Conservation (phyloP, 2,797 vertebrate species). For the Thaleichthys pacificus region DNA sequence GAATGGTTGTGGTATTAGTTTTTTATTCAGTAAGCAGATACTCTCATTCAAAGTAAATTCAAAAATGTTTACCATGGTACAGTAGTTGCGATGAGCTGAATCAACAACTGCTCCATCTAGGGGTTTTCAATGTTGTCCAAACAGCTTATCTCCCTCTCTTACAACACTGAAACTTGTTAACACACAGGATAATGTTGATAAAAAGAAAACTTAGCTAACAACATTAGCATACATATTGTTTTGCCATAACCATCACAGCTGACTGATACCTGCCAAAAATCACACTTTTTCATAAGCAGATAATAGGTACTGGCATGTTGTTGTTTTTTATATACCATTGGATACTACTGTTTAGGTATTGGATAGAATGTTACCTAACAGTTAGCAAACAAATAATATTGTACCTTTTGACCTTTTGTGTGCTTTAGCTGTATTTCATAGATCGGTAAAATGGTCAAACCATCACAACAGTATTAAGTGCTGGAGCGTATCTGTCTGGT, state of each 20-base stretch:
- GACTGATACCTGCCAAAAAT: neutral
- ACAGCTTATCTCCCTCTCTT: constrained; percentile 30
- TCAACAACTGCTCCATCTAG: neutral
- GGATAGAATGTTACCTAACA: no score
- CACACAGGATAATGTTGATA: constrained; percentile 52
- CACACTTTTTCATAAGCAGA: neutral
- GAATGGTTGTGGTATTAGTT: neutral
- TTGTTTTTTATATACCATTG: no score
- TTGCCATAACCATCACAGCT: neutral
- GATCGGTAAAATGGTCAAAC: no score
- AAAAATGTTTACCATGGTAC: no score
- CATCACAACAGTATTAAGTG: no score
- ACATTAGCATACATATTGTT: constrained; percentile 9
- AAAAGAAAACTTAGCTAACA: constrained; percentile 44
- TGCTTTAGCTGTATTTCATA: no score
- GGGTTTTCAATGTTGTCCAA: constrained; percentile 2
- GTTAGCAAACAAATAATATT: no score
- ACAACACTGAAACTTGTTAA: constrained; percentile 20
- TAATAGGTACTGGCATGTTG: no score
- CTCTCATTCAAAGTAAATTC: no score
- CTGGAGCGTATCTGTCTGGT: neutral
- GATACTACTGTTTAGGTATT: no score
- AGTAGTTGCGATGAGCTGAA: neutral
- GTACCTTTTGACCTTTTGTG: no score
- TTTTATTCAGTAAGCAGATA: neutral